A percentile compares a stretch with the other conserved stretches of the same genome.
Conservation (phyloP, 2,113 vertebrate genomes). For the Chiloscyllium plagiosum region DNA sequence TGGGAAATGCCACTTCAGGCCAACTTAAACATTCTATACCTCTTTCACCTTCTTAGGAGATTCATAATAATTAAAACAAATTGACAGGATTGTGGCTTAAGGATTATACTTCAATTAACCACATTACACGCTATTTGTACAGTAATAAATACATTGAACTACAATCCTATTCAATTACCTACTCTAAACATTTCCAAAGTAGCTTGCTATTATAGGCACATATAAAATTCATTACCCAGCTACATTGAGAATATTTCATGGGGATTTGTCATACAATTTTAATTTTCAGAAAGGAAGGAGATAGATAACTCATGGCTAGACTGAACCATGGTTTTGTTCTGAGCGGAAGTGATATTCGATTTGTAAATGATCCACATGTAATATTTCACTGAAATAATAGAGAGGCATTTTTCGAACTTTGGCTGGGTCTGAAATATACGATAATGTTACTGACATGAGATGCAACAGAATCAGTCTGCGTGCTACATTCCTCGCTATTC, state of each 20-base stretch:
- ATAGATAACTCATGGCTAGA: background rate
- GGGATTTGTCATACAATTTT: constrained; percentile 34
- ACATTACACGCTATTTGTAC: constrained; percentile 18
- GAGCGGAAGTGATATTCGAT: background rate
- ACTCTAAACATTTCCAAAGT: constrained; percentile 13
- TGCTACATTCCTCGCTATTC: background rate
- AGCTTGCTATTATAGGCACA: constrained; percentile 27
- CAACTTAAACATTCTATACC: background rate
- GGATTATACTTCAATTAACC: constrained; percentile 32
- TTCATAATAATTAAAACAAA: constrained; percentile 19
- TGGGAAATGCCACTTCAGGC: background rate
- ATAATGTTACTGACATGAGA: background rate
- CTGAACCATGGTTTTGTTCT: background rate
- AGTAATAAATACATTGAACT: constrained; percentile 18
- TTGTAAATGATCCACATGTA: background rate
- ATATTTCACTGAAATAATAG: background rate
- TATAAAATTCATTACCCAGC: constrained; percentile 32
- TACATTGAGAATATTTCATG: constrained; percentile 18
- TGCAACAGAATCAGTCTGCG: background rate
- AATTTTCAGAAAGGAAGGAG: constrained; percentile 26
- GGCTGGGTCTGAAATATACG: background rate
- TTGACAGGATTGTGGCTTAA: constrained; percentile 14
- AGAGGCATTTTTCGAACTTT: background rate
- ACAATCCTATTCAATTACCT: constrained; percentile 35
- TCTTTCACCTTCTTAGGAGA: background rate